Conservation (phyloP, 2,797 vertebrate species). For the Hephaestus fuliginosus region DNA sequence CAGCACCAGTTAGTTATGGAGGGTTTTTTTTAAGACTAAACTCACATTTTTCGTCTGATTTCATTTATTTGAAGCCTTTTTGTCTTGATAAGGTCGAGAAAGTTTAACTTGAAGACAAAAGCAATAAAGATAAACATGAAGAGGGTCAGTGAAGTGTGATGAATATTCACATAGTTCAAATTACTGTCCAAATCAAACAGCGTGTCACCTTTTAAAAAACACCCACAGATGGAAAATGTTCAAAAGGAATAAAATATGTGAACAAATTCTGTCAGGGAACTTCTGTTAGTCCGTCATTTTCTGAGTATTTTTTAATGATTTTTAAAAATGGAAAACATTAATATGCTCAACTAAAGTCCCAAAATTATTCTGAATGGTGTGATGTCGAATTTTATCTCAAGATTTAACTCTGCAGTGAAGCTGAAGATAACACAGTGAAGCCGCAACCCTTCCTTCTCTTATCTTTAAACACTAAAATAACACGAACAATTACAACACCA, state of each 20-base stretch:
- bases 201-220: background rate
- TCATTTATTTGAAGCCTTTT: background rate
- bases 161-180: background rate
- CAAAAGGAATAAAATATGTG: background rate
- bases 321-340: background rate
- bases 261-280: background rate
- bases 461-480: background rate
- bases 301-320: no score
- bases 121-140: background rate
- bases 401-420: background rate
- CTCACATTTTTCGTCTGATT: background rate
- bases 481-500: background rate
- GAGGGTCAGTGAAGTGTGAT: background rate
- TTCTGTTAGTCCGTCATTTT: background rate
- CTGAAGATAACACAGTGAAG: background rate
- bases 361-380: no score
- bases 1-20: background rate
- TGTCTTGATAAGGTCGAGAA: background rate
- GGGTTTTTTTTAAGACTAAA: background rate
- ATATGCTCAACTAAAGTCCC: background rate
- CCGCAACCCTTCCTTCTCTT: background rate
- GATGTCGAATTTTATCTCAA: background rate
- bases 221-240: background rate
- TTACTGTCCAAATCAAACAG: background rate
- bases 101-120: no score